A percentile compares a stretch with the other conserved stretches of the same genome.
Evolutionary conservation across 2,113 vertebrate species (phyloP).

Genomic region (Bothrops jararaca): DNA sequence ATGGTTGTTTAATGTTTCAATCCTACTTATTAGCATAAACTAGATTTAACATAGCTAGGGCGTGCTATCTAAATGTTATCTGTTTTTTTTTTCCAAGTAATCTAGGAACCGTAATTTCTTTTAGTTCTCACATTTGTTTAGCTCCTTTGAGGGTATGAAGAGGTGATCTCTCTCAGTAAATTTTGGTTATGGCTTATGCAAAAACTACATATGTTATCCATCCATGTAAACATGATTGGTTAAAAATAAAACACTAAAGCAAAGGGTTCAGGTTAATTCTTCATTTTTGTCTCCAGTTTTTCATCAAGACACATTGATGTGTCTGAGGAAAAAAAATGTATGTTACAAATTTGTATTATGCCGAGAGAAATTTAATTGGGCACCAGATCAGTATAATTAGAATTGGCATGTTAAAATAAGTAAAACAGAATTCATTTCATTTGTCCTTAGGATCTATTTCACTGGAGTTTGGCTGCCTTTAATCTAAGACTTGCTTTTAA

Average conservation of each 20-base stretch:
- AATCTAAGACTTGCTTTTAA: not conserved
- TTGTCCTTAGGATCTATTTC: not conserved
- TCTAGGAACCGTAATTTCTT: not conserved
- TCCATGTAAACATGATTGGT: not conserved
- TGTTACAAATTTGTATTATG: not conserved
- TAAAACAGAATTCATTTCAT: not conserved
- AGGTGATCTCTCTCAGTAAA: not conserved
- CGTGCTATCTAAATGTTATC: not conserved
- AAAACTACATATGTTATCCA: not conserved
- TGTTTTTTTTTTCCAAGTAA: not conserved
- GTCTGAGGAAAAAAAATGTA: not conserved
- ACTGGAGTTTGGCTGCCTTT: not conserved
- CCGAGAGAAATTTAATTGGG: not conserved
- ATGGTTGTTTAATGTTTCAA: not conserved
- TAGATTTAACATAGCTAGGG: not conserved
- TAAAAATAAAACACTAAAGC: too few relatives aligned
- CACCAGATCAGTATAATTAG: not conserved
- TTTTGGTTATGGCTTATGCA: not conserved
- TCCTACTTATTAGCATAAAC: not conserved
- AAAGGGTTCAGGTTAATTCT: not conserved
- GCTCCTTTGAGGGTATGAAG: not conserved
- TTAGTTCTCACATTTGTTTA: not conserved
- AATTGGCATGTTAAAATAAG: not conserved
- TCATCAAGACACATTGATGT: not conserved
- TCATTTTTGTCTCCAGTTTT: not conserved